A percentile compares a stretch with the other conserved stretches of the same genome.
Conservation (phyloP, 1,140 invertebrate genomes). For the Drosophila kohkoa region DNA sequence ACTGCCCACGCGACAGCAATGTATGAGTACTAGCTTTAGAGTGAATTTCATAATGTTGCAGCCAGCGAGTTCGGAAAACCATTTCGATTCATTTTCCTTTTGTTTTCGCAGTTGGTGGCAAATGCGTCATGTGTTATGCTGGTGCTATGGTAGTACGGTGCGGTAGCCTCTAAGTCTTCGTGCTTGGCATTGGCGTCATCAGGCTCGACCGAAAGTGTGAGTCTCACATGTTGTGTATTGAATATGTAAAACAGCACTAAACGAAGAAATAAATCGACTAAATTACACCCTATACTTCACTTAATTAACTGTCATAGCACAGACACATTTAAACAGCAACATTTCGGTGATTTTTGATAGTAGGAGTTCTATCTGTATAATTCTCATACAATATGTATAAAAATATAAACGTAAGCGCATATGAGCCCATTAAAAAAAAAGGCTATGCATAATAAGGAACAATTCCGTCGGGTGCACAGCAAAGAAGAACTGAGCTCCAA, state of each 20-base stretch:
- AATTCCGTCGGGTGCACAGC: neutral
- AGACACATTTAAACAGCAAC: too few relatives aligned
- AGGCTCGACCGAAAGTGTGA: constrained; percentile 1
- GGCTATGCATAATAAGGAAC: neutral
- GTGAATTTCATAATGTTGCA: constrained; percentile 44
- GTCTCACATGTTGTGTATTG: neutral
- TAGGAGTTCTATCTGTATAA: neutral
- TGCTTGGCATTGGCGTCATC: constrained; percentile 36
- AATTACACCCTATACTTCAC: neutral
- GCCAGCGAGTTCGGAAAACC: constrained; percentile 39
- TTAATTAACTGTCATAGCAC: neutral
- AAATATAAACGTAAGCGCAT: neutral
- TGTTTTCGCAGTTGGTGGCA: constrained; percentile 55
- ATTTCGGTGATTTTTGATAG: neutral
- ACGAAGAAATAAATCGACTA: neutral
- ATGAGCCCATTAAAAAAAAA: neutral
- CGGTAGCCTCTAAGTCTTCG: constrained; percentile 19
- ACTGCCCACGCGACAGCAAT: constrained; percentile 37
- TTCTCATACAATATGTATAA: neutral
- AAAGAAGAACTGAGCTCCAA: constrained; percentile 9
- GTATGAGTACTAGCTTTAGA: neutral
- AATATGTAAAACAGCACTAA: neutral
- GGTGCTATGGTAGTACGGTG: constrained; percentile 17
- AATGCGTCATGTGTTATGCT: constrained; percentile 54
- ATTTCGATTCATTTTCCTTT: constrained; percentile 33